phyloP scores from a whole-genome alignment of 2,797 vertebrate genomes.

The Pseudopleuronectes americanus region DNA sequence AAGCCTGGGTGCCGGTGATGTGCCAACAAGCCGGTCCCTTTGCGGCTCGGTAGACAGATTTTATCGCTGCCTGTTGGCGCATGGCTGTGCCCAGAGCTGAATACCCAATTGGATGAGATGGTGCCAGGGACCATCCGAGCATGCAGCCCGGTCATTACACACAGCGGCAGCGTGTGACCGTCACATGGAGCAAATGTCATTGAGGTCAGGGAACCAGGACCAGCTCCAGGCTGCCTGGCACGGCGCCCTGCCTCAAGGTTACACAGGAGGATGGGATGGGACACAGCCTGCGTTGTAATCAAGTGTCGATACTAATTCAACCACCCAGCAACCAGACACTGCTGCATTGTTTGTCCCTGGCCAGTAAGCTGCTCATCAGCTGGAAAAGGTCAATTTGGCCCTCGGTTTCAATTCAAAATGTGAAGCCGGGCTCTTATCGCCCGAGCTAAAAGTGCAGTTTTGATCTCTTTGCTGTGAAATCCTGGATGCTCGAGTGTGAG shows the following conservation, averaged over 20 bases:
- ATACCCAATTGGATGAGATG: slow-evolving; percentile 49
- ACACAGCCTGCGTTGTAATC: slow-evolving; percentile 24
- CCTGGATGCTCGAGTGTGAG: slow-evolving; percentile 2
- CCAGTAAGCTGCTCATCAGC: slow-evolving; percentile 23
- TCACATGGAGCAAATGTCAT: slow-evolving; percentile 67
- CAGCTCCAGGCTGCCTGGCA: slow-evolving; percentile 37
- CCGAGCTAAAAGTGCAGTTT: slow-evolving; percentile 1
- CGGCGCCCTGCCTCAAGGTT: slow-evolving; percentile 64
- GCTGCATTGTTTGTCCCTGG: slow-evolving; percentile 37
- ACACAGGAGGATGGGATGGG: slow-evolving; percentile 27
- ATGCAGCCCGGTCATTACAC: slow-evolving; percentile 32
- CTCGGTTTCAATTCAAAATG: slow-evolving; percentile 42
- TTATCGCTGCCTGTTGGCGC: slow-evolving; percentile 48
- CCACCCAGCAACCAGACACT: slow-evolving; percentile 34
- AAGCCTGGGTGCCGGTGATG: slow-evolving; percentile 64
- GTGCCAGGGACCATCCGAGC: slow-evolving; percentile 55
- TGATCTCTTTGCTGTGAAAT: background rate
- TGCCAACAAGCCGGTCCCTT: slow-evolving; percentile 63
- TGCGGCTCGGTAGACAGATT: slow-evolving; percentile 56
- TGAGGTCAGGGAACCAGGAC: slow-evolving; percentile 46
- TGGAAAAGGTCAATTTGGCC: slow-evolving; percentile 70
- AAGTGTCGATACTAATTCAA: slow-evolving; percentile 40
- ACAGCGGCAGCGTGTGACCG: slow-evolving; percentile 28
- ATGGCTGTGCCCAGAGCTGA: slow-evolving; percentile 43
- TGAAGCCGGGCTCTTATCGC: slow-evolving; percentile 5